Evolutionary conservation across 2,113 vertebrate genomes (phyloP), one percentile per base, ranked within the genome.

Genomic region (Leucopsar rothschildi): DNA sequence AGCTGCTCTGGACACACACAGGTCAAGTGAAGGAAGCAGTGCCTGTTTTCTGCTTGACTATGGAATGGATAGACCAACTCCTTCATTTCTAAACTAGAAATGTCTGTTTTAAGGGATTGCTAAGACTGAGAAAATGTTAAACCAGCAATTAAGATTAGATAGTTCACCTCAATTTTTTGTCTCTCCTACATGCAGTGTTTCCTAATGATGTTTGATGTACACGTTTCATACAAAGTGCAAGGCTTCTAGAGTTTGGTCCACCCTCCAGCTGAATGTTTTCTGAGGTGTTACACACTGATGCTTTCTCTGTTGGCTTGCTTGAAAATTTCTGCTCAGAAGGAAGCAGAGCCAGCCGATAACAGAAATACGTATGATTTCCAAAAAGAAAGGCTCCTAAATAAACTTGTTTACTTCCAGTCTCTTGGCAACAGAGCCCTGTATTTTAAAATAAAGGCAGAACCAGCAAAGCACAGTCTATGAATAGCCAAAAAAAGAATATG

Each of bases 381-480:
- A 94, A 78, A 68, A 76, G 81, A 90, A 93, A 95, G n/a, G 13
- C 56, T 94, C 86, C 80, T 94, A 96, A 93, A 96, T 66, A 93
- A 94, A 63, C 76, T 73, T 90, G 66, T 96, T 96, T 90, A 92
- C 86, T 88, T 80, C 72, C 53, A 81, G 91, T 92, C 52, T 95
- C 92, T 90, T 60, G 4, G 92, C 88, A 95, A 96, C 86, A 91
- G 76, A 92, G 37, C 37, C n/a, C 52, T 65, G 35, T 42, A 71
- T 84, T 94, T 95, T 84, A 89, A 95, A 92, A 91, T 82, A 72
- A 93, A 92, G n/a, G 56, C 56, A 92, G 88, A 94, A 79, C 29
- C 33, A 60, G 47, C 31, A 75, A 90, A 81, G 37, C 22, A 76
- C 19, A 75, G 44, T 39, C 57, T 29, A 12, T 24, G 50, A 33